Percentiles rank a stretch among this genome's conserved stretches.
phyloP scores from a whole-genome alignment of 2,113 vertebrate species.

The Lynx canadensis region DNA sequence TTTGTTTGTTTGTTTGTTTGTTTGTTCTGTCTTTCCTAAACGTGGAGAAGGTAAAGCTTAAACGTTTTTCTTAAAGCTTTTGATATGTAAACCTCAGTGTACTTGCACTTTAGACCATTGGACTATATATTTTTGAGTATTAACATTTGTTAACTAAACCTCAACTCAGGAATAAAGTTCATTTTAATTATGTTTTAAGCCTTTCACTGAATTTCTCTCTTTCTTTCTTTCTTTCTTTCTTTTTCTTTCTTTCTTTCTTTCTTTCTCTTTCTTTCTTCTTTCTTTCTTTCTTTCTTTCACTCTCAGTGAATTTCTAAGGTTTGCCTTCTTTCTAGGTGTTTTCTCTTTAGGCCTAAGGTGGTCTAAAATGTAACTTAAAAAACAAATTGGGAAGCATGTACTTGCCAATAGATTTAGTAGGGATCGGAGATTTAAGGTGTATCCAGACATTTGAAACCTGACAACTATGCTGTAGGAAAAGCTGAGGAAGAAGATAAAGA shows the following conservation, averaged over 20 bases:
- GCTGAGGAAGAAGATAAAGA: slow-evolving; percentile 52
- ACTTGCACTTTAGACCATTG: background rate
- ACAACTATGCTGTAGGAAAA: background rate
- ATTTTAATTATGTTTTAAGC: slow-evolving; percentile 53
- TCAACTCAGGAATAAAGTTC: slow-evolving; percentile 24
- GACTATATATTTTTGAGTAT: background rate
- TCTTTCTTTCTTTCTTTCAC: background rate
- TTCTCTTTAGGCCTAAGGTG: slow-evolving; percentile 10
- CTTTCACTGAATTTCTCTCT: background rate
- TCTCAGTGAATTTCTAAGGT: background rate
- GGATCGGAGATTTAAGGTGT: background rate
- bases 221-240: background rate
- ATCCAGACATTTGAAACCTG: background rate
- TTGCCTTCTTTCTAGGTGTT: slow-evolving; percentile 1
- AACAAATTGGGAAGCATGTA: background rate
- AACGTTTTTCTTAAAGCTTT: background rate
- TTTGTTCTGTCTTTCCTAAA: background rate
- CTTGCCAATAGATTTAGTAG: background rate
- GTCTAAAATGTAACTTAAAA: slow-evolving; percentile 25
- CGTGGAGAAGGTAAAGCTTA: background rate
- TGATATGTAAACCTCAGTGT: background rate
- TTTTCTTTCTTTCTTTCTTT: background rate
- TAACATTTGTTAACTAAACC: slow-evolving; percentile 2
- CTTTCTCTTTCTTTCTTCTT: background rate
- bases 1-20: background rate